Percentiles rank a stretch among this genome's conserved stretches.
phyloP scores from a whole-genome alignment of 2,797 vertebrate species.

The Eulemur coronatus region DNA sequence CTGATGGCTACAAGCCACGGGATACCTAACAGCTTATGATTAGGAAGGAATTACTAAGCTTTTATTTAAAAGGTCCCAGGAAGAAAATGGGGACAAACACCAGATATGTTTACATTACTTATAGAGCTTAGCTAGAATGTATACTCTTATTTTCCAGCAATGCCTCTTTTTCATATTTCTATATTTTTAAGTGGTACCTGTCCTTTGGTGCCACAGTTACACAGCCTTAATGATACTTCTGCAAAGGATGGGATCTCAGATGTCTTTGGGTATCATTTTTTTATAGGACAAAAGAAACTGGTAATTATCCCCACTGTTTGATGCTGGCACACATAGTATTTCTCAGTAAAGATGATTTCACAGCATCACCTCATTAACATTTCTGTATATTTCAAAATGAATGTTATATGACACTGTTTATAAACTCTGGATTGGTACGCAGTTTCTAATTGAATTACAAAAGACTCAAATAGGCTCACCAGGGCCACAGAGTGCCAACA shows the following conservation, averaged over 20 bases:
- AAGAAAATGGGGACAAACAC: conserved; percentile 1
- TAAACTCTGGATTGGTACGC: background rate
- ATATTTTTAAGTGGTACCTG: conserved; percentile 6
- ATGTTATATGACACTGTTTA: background rate
- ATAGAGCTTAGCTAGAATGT: background rate
- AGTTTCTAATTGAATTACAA: conserved; percentile 33
- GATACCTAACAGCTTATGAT: conserved; percentile 22
- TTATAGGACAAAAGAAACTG: conserved; percentile 6
- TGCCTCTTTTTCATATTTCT: background rate
- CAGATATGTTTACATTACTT: conserved; percentile 17
- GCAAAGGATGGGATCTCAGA: background rate
- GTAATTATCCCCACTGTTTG: background rate
- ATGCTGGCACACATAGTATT: background rate
- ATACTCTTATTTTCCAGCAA: conserved; percentile 34
- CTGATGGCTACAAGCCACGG: background rate
- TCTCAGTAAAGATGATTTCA: conserved; percentile 27
- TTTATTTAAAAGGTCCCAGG: conserved; percentile 31
- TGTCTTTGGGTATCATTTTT: background rate
- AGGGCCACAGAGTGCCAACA: background rate
- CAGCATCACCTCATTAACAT: background rate
- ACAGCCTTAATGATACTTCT: background rate
- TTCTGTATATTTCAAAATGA: background rate
- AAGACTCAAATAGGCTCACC: background rate
- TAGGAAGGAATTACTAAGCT: conserved; percentile 50
- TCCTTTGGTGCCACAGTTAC: background rate